These are phyloP conservation scores for Grapholita molesta DNA, from an alignment of 1,140 invertebrate genomes.

Conservation along the genomic window DNA sequence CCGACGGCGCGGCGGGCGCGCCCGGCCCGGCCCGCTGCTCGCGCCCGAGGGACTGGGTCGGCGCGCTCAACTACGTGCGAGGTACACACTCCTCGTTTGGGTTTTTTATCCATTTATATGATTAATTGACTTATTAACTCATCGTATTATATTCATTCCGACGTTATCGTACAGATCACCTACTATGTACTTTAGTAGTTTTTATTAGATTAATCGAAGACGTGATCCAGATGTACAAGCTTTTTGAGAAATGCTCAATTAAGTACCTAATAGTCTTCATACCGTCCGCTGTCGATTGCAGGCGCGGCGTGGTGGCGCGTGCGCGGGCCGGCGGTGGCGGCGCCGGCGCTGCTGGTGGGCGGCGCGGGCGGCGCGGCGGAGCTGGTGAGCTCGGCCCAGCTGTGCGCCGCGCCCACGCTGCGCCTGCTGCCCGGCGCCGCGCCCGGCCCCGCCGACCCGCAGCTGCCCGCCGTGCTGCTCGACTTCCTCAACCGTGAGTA, in stretches of 20 bases:
- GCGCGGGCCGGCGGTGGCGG: constrained; percentile 28
- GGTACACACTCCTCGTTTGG: no score
- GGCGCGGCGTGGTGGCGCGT: constrained; percentile 63
- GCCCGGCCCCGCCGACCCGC: constrained; percentile 35
- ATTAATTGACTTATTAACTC: no score
- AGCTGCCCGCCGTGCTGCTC: constrained; percentile 40
- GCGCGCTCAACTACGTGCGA: constrained; percentile 64
- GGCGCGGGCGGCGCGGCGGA: constrained; percentile 40
- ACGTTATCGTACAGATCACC: no score
- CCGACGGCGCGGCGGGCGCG: constrained; percentile 46
- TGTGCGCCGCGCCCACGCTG: constrained; percentile 47
- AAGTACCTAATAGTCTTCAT: no score
- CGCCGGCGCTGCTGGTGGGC: constrained; percentile 49
- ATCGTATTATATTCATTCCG: no score
- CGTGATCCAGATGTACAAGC: no score
- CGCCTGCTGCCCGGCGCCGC: constrained; percentile 25
- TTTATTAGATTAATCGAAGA: no score
- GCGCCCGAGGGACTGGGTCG: constrained; percentile 57
- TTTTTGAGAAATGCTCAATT: no score
- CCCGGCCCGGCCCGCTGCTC: constrained; percentile 42
- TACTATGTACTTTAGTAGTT: no score
- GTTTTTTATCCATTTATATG: no score
- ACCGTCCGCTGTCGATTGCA: no score
- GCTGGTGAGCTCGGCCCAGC: constrained; percentile 50
- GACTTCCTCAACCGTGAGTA: constrained; percentile 55